Evolutionary conservation across 2,797 vertebrate genomes (phyloP).

Genomic region (Molossus molossus): DNA sequence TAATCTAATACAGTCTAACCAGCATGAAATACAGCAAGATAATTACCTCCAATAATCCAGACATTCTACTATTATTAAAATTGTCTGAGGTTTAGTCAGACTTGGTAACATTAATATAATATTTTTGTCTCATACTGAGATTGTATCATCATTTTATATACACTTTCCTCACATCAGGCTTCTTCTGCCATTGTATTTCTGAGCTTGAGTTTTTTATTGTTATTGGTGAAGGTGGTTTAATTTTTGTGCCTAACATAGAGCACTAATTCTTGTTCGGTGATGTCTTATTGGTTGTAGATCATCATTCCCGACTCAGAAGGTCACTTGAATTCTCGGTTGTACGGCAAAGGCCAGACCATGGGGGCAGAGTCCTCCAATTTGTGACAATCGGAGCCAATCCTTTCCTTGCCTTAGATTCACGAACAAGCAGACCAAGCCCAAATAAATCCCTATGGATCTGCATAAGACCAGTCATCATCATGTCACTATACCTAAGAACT

Average conservation of each 20-base stretch:
- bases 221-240: neutral
- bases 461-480: neutral
- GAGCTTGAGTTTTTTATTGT: neutral
- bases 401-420: neutral
- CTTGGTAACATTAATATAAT: constrained; percentile 1
- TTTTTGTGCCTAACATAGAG: neutral
- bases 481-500: neutral
- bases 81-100: neutral
- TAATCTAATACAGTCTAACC: neutral
- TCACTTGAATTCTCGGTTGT: neutral
- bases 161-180: neutral
- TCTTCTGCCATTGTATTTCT: neutral
- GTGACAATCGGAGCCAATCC: neutral
- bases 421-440: neutral
- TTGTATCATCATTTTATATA: constrained; percentile 20
- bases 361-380: neutral
- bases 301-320: neutral
- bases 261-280: neutral
- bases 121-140: neutral
- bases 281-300: neutral
- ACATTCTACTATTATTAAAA: neutral
- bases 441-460: neutral
- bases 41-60: constrained; percentile 8
- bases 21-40: neutral
- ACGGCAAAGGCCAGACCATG: neutral